Conservation (phyloP, 1,140 invertebrate genomes). For the Penaeus vannamei region DNA sequence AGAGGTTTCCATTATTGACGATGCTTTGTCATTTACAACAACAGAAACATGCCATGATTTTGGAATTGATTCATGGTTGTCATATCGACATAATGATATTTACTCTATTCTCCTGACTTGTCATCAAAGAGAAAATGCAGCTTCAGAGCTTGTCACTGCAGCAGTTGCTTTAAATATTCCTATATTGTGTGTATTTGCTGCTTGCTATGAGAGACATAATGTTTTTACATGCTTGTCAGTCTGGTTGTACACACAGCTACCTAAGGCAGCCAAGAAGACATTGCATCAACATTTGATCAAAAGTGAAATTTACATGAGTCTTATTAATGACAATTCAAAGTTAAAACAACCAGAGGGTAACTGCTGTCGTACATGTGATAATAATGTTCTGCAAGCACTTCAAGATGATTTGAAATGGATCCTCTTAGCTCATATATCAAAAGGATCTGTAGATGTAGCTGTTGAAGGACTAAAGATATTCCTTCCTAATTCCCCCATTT, state of each 20-base stretch:
- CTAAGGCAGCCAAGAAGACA: slow-evolving; percentile 2
- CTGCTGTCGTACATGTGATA: slow-evolving; percentile 53
- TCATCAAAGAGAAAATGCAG: slow-evolving; percentile 40
- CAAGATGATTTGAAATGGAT: slow-evolving; percentile 28
- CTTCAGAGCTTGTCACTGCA: slow-evolving; percentile 35
- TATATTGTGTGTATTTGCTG: slow-evolving; percentile 44
- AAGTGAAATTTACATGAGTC: not conserved
- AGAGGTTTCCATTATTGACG: slow-evolving; percentile 46
- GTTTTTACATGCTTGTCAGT: slow-evolving; percentile 24
- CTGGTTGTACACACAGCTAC: slow-evolving; percentile 52
- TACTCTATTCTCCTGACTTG: slow-evolving; percentile 48
- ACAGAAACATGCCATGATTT: slow-evolving; percentile 48
- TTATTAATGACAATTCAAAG: slow-evolving; percentile 2
- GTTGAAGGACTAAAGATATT: slow-evolving; percentile 52
- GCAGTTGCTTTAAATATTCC: slow-evolving; percentile 36
- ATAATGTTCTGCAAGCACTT: slow-evolving; percentile 21
- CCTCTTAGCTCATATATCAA: slow-evolving; percentile 30
- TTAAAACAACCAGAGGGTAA: not conserved
- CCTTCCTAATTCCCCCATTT: slow-evolving; percentile 23
- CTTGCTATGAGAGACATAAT: slow-evolving; percentile 39
- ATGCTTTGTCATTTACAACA: slow-evolving; percentile 50
- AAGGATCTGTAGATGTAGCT: slow-evolving; percentile 41
- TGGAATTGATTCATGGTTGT: slow-evolving; percentile 49
- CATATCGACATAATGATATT: slow-evolving; percentile 35
- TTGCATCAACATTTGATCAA: slow-evolving; percentile 32